Base-by-base conservation (phyloP, 2,888 invertebrate species). In the Acronicta leporina region DNA sequence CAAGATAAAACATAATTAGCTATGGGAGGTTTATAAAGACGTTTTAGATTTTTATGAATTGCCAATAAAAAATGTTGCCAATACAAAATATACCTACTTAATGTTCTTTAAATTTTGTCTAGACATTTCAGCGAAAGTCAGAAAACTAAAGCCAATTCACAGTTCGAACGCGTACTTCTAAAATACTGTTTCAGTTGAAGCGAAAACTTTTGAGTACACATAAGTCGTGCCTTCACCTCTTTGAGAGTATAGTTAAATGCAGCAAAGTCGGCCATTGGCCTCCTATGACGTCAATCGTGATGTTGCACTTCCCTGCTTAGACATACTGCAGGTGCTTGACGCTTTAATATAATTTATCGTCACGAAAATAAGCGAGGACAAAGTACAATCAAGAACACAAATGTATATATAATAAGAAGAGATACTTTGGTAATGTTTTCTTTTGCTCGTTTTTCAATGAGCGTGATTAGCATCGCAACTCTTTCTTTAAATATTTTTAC, bases 251-350 rank as follows among this genome's bases (percentile, higher is more conserved):
- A 72, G 71, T 74, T 72, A 73, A 70, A 81, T 81, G 74, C 80
- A 77, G 75, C 66, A 48, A 73, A 77, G 61, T 74, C 81, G 87
- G 84, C 73, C 87, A 76, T 53, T 76, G 85, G 82, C 84, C 83
- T 65, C 49, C 55, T 61, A 61, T 88, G 89, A 89, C 89, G 89
- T 89, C 89, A 89, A 80, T 80, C 71, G 68, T 52, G 71, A 75
- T 77, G 77, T 71, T 85, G 80, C 85, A 85, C 73, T 70, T 77
- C 73, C 68, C 51, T 53, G 55, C 62, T 62, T 66, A 77, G 64
- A 71, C 51, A 61, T 73, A 63, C 73, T 62, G 53, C 67, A 72
- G 66, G 73, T 71, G 68, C 63, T 69, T 59, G 68, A 72, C 50
- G 51, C 43, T 61, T 57, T 63, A 20, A 63, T 67, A 65, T 67